Evolutionary conservation across 2,888 invertebrate genomes (phyloP).

Genomic region (Sinotaia quadrata): DNA sequence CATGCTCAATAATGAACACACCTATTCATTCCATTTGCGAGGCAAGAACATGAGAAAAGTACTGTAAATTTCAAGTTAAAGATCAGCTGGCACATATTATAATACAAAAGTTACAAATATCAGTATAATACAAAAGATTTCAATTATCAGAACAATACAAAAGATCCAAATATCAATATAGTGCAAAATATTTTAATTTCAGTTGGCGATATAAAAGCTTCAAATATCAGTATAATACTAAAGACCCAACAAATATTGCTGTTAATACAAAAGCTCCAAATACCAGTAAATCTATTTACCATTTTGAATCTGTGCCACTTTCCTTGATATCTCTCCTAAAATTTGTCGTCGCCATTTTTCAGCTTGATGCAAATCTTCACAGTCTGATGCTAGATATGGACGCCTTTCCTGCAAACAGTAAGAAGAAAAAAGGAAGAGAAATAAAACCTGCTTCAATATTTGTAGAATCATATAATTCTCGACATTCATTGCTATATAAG

Average conservation of each 20-base stretch:
- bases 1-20: too few relatives aligned
- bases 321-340: slow-evolving; percentile 96
- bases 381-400: slow-evolving; percentile 95
- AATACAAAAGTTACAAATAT: too few relatives aligned
- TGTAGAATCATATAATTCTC: not conserved
- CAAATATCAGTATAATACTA: too few relatives aligned
- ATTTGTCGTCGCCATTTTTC: slow-evolving; percentile 98
- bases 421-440: slow-evolving; percentile 6
- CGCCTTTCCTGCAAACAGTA: slow-evolving; percentile 81
- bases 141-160: too few relatives aligned
- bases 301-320: slow-evolving; percentile 99
- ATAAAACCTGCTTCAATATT: not conserved
- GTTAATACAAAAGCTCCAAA: not conserved
- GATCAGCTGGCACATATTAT: too few relatives aligned
- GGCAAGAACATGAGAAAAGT: too few relatives aligned
- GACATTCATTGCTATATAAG: too few relatives aligned
- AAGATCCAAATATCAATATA: too few relatives aligned
- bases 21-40: too few relatives aligned
- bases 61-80: too few relatives aligned
- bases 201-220: not conserved
- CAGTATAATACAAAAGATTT: too few relatives aligned
- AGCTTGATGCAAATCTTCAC: slow-evolving; percentile 90
- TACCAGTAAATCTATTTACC: slow-evolving; percentile 76
- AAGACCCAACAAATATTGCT: too few relatives aligned
- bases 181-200: not conserved